Conservation (phyloP, 2,797 vertebrate species). For the Melanotaenia maccullochi region DNA sequence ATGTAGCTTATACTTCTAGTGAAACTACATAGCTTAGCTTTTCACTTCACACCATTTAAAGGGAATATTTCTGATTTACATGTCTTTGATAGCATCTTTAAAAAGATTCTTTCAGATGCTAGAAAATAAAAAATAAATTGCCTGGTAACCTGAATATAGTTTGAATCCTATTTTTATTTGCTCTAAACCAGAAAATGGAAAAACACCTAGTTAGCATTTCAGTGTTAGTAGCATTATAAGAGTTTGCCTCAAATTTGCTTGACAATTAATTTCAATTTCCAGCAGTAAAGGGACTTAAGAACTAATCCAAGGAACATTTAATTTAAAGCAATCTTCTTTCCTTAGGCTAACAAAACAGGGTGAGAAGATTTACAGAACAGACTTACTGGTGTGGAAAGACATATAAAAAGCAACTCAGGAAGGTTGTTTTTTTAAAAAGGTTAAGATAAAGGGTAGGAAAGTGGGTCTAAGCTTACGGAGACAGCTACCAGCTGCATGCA, state of each 20-base stretch:
- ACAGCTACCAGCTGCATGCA: constrained; percentile 74
- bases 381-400: constrained; percentile 49
- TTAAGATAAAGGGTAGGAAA: constrained; percentile 54
- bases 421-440: constrained; percentile 44
- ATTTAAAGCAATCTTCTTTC: neutral
- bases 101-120: neutral
- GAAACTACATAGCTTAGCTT: neutral
- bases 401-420: constrained; percentile 33
- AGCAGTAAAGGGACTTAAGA: neutral
- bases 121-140: neutral
- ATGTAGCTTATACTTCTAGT: neutral
- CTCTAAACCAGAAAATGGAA: neutral
- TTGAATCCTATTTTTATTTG: neutral
- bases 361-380: constrained; percentile 32
- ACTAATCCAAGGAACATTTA: constrained; percentile 13
- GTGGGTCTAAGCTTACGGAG: constrained; percentile 63
- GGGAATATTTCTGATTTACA: neutral
- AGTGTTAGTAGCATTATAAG: neutral
- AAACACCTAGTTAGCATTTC: neutral
- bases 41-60: neutral
- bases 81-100: neutral
- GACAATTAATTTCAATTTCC: neutral
- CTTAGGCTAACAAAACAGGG: constrained; percentile 26
- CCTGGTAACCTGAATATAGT: neutral
- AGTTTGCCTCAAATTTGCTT: neutral